Percentiles rank a stretch among this genome's conserved stretches.
phyloP scores from a whole-genome alignment of 2,113 vertebrate genomes.

The Oncorhynchus keta region DNA sequence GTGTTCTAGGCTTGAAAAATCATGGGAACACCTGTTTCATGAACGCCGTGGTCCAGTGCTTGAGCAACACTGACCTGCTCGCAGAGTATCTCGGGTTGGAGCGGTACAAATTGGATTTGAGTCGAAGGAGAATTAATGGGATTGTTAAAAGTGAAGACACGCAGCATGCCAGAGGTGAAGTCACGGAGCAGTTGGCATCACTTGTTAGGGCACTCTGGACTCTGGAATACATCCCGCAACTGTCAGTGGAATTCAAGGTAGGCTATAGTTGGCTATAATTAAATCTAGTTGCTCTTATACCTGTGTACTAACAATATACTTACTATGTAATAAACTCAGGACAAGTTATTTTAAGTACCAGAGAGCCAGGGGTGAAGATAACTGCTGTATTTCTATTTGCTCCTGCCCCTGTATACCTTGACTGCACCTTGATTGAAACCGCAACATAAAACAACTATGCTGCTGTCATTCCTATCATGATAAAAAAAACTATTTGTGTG shows the following conservation, averaged over 20 bases:
- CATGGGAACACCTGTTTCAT: conserved; percentile 97
- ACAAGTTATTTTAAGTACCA: conserved; percentile 21
- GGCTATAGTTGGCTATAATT: not conserved
- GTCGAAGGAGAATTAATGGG: conserved; percentile 56
- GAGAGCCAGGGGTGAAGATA: conserved; percentile 24
- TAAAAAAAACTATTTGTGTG: too few species aligned
- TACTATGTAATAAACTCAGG: too few species aligned
- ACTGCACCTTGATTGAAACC: not conserved
- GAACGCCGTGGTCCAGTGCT: conserved; percentile 95
- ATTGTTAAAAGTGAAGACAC: conserved; percentile 44
- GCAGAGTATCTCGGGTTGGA: conserved; percentile 88
- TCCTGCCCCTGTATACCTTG: not conserved
- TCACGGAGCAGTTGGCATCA: conserved; percentile 86
- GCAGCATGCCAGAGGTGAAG: conserved; percentile 69
- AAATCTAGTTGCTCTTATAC: too few species aligned
- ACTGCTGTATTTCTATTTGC: not conserved
- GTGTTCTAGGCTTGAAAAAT: conserved; percentile 88
- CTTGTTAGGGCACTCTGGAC: conserved; percentile 91
- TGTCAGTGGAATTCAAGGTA: conserved; percentile 94
- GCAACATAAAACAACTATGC: not conserved
- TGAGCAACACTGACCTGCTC: conserved; percentile 92
- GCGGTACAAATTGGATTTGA: conserved; percentile 73
- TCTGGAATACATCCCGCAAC: conserved; percentile 88
- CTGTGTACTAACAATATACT: too few species aligned
- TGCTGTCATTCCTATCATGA: too few species aligned